Percentiles rank a stretch among this genome's conserved stretches.
Conservation (phyloP, 1,140 invertebrate genomes). For the Calliphora vicina region DNA sequence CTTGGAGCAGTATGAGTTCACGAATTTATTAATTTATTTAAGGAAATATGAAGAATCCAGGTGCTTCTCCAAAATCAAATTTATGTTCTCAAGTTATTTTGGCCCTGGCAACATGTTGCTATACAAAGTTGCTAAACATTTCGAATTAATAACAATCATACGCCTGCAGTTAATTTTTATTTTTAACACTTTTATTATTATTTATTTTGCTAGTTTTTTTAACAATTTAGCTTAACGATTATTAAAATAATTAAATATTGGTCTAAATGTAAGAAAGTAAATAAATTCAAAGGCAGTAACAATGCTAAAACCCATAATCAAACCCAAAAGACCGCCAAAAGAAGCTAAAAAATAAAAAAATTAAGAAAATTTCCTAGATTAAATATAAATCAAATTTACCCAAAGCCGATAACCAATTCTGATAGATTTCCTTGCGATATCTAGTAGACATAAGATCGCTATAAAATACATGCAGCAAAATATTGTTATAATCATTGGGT, state of each 20-base stretch:
- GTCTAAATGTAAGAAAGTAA: slow-evolving; percentile 69
- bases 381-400: slow-evolving; percentile 43
- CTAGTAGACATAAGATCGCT: slow-evolving; percentile 69
- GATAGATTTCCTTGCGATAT: slow-evolving; percentile 69
- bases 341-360: slow-evolving; percentile 66
- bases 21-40: too few relatives aligned
- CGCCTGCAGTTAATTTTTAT: background rate
- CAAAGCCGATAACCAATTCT: slow-evolving; percentile 65
- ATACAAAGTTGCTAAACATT: background rate
- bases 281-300: slow-evolving; percentile 72
- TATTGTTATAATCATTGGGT: slow-evolving; percentile 64
- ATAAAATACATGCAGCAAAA: slow-evolving; percentile 70
- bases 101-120: background rate
- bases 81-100: too few relatives aligned
- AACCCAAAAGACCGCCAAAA: slow-evolving; percentile 72
- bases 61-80: too few relatives aligned
- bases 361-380: slow-evolving; percentile 11
- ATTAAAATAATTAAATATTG: slow-evolving; percentile 63
- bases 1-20: too few relatives aligned
- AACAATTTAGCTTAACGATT: slow-evolving; percentile 26
- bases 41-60: too few relatives aligned
- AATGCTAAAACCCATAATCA: slow-evolving; percentile 75
- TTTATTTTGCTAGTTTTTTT: background rate
- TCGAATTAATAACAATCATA: background rate
- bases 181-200: background rate